phyloP scores from a whole-genome alignment of 2,113 vertebrate genomes.

The Pseudorectes ferrugineus region DNA sequence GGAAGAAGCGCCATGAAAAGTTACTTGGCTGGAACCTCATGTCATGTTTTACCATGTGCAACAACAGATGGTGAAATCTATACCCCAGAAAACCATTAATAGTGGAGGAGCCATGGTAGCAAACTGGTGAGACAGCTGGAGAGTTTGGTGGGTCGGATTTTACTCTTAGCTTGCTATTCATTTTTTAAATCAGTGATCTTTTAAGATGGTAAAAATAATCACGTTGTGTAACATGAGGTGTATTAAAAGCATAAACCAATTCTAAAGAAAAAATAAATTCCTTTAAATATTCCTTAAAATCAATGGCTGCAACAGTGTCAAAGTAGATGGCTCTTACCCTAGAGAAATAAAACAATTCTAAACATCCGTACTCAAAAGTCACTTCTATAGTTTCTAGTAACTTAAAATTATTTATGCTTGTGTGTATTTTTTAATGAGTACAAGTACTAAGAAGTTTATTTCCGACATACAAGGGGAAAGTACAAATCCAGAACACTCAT shows the following conservation, averaged over 20 bases:
- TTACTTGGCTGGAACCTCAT: background rate
- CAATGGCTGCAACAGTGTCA: background rate
- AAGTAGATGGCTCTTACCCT: background rate
- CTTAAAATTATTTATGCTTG: background rate
- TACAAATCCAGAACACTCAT: background rate
- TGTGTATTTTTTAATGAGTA: background rate
- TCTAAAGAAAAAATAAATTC: background rate
- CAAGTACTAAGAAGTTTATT: background rate
- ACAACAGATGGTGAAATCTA: background rate
- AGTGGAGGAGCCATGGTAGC: background rate
- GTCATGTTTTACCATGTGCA: background rate
- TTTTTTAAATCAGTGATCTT: background rate
- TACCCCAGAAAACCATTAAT: rapidly evolving
- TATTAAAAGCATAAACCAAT: background rate
- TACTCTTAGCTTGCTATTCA: background rate
- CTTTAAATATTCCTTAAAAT: background rate
- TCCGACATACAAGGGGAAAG: background rate
- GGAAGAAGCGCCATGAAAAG: background rate
- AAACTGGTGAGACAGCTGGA: background rate
- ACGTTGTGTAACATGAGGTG: background rate
- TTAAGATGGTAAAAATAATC: background rate
- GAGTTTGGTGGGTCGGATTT: background rate
- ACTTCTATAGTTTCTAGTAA: background rate
- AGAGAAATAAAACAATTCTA: background rate
- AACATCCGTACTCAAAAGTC: background rate